Percentiles rank a stretch among this genome's conserved stretches.
Evolutionary conservation across 1,140 invertebrate species (phyloP).

Genomic region (Dysdera silvatica): DNA sequence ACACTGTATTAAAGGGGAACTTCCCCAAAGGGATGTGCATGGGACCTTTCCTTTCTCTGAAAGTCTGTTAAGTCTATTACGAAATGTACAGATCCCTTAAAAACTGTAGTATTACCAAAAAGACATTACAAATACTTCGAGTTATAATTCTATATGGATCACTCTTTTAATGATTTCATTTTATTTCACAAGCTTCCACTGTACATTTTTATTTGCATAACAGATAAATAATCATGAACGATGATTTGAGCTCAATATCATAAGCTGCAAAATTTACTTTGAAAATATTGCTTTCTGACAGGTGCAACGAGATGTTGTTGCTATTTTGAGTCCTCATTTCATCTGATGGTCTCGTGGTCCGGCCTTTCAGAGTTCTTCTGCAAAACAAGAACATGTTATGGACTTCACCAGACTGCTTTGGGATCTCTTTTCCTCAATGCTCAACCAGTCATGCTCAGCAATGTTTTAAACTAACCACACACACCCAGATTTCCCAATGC

Average conservation of each 20-base stretch:
- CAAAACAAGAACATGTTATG: slow-evolving; percentile 95
- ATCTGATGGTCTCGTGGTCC: slow-evolving; percentile 84
- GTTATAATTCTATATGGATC: background rate
- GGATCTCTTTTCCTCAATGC: slow-evolving; percentile 95
- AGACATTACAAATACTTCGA: no score
- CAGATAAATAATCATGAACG: no score
- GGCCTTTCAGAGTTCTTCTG: slow-evolving; percentile 83
- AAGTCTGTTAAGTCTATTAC: no score
- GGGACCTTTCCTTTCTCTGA: no score
- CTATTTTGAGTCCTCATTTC: slow-evolving; percentile 77
- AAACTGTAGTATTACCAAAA: no score
- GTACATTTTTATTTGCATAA: background rate
- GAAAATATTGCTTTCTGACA: slow-evolving; percentile 39
- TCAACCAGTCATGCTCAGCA: slow-evolving; percentile 77
- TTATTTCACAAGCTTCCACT: no score
- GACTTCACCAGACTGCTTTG: slow-evolving; percentile 93
- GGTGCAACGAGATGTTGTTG: slow-evolving; percentile 81
- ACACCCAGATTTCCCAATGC: slow-evolving; percentile 90
- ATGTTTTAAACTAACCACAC: slow-evolving; percentile 84
- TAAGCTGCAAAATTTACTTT: no score
- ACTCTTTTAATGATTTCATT: background rate
- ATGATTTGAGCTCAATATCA: no score
- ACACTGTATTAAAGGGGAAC: no score
- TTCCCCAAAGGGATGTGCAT: no score
- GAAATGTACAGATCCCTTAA: no score